These are phyloP conservation scores for Tragelaphus buxtoni DNA, from an alignment of 2,113 vertebrate species.

Conservation along the genomic window DNA sequence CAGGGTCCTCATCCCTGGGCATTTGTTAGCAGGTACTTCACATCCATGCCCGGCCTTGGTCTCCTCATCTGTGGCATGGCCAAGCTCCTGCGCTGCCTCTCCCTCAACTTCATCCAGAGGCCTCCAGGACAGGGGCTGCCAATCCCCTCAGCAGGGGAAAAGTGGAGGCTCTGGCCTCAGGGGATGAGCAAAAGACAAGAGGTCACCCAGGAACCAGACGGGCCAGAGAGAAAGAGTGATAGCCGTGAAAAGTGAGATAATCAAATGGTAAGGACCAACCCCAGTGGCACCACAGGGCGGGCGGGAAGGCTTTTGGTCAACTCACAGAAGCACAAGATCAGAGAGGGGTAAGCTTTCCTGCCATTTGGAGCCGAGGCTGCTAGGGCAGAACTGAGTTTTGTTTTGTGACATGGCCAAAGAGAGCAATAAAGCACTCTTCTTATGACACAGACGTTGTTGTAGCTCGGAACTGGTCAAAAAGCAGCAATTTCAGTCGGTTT, in stretches of 20 bases:
- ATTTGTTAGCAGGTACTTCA: neutral
- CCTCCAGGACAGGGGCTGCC: neutral
- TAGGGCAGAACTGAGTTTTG: neutral
- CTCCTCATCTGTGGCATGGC: neutral
- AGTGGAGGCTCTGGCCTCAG: neutral
- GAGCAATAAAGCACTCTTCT: neutral
- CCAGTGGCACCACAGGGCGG: rapidly evolving
- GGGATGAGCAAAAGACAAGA: neutral
- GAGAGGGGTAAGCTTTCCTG: neutral
- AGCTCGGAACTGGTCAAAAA: neutral
- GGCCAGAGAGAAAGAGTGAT: neutral
- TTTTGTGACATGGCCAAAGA: neutral
- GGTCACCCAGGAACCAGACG: neutral
- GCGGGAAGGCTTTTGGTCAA: neutral
- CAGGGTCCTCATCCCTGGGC: neutral
- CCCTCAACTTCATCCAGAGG: neutral
- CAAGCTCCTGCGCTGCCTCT: neutral
- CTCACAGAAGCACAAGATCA: neutral
- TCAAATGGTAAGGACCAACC: neutral
- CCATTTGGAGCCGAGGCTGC: neutral
- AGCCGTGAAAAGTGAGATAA: neutral
- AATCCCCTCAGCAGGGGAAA: neutral
- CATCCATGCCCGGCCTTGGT: neutral
- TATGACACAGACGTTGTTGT: neutral
- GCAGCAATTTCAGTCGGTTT: neutral